phyloP scores from a whole-genome alignment of 1,140 invertebrate species.

The Oedothorax gibbosus region DNA sequence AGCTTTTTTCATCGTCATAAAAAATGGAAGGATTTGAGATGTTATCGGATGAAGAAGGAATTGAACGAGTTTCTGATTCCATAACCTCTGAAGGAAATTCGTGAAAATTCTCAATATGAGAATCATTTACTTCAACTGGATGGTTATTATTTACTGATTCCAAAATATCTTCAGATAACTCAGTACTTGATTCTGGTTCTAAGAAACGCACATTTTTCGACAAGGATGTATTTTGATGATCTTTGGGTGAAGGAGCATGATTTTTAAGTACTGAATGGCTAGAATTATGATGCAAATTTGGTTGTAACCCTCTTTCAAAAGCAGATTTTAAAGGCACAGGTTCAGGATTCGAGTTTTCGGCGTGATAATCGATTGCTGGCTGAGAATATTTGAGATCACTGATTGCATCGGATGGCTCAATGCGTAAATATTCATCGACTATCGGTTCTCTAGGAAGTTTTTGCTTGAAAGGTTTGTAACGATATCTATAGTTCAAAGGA shows the following conservation, averaged over 20 bases:
- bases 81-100: constrained; percentile 38
- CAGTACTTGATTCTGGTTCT: constrained; percentile 1
- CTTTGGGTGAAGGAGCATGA: constrained; percentile 1
- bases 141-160: not conserved
- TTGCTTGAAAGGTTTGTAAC: not conserved
- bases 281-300: not conserved
- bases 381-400: constrained; percentile 47
- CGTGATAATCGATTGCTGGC: constrained; percentile 31
- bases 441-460: not conserved
- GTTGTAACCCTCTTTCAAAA: not conserved
- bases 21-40: constrained; percentile 33
- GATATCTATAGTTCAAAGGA: not conserved
- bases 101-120: not conserved
- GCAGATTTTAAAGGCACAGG: constrained; percentile 32
- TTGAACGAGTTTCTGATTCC: constrained; percentile 10
- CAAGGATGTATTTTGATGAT: constrained; percentile 4
- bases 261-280: not conserved
- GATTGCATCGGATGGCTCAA: constrained; percentile 53
- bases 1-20: not conserved
- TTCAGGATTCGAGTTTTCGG: not conserved
- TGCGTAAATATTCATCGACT: constrained; percentile 31
- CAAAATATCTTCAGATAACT: not conserved
- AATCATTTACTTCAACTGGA: not conserved
- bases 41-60: constrained; percentile 47
- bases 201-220: constrained; percentile 22